Evolutionary conservation across 2,888 invertebrate genomes (phyloP), one percentile per base, ranked within the genome.

Genomic region (Laspeyria flexula): DNA sequence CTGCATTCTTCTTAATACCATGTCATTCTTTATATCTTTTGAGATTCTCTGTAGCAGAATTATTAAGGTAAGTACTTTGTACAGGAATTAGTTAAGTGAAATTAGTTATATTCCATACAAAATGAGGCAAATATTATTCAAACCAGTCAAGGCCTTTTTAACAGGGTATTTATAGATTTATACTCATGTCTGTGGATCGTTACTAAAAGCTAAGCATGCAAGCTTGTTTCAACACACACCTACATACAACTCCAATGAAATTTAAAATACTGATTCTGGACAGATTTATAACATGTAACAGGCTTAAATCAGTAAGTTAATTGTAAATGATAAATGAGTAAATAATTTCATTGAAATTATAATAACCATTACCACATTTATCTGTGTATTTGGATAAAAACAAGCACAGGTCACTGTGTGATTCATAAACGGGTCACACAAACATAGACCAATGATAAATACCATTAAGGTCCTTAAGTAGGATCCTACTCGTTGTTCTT

Each of bases 401-500:
- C 52, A 61, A 56, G 52, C 51, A 54, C 39, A 46, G 42, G 41
- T 37, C 43, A 54, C 47, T 47, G 51, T 69, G 70, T 48, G 55
- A 41, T 60, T 43, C 40, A 52, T 48, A 42, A 43, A 57, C 15
- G 25, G 49, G 53, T 54, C 60, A 69, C 55, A 65, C 60, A 57
- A 63, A 60, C 39, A 56, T 42, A 58, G 30, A 46, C 53, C 18
- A 37, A 64, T 59, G 38, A 86, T 90, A 92, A 88, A 89, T 93
- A 93, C 93, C 92, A 88, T 91, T 66, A 89, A 69, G 50, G 85
- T 90, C 85, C 92, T 85, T 69, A 91, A 72, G 81, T 91, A 89
- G 70, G 90, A 88, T 79, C 91, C 90, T 83, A 92, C 85, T 47
- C 89, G 87, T 62, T 89, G 91, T 70, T 92, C 92, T 70, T 80